These are phyloP conservation scores for Whitmania pigra DNA, from an alignment of 1,140 invertebrate genomes.

Conservation along the genomic window DNA sequence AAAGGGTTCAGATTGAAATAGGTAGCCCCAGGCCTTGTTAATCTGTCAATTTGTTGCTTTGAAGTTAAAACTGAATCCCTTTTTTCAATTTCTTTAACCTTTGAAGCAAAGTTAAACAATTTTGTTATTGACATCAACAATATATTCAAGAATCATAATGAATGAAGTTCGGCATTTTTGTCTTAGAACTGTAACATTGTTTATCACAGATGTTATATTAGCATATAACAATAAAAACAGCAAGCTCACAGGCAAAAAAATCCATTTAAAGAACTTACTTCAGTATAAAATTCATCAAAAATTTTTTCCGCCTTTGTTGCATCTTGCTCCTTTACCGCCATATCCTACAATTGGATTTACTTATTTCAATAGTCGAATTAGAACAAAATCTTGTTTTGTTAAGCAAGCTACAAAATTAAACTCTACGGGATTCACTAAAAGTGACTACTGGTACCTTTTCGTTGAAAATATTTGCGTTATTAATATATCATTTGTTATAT, in stretches of 20 bases:
- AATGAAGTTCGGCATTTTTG: too few species aligned
- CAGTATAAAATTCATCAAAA: conserved; percentile 14
- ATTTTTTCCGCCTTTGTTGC: background rate
- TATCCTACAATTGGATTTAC: background rate
- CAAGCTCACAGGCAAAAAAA: conserved; percentile 8
- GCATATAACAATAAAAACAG: too few species aligned
- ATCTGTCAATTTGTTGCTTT: conserved; percentile 40
- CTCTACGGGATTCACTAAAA: too few species aligned
- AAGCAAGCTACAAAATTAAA: too few species aligned
- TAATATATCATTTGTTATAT: too few species aligned
- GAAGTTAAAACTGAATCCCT: conserved; percentile 40
- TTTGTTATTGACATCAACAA: background rate
- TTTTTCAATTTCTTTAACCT: conserved; percentile 92
- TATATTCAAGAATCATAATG: too few species aligned
- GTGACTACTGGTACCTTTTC: too few species aligned
- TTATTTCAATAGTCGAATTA: background rate
- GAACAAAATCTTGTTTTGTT: too few species aligned
- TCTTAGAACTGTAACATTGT: too few species aligned
- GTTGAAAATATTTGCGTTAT: too few species aligned
- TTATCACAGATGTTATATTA: too few species aligned
- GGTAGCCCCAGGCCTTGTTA: conserved; percentile 38
- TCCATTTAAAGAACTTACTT: conserved; percentile 14
- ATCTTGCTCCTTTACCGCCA: too few species aligned
- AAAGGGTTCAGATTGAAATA: conserved; percentile 43
- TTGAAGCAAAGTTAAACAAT: conserved; percentile 22